These are phyloP conservation scores for Hirudinaria manillensis DNA, from an alignment of 2,888 invertebrate species.

Conservation along the genomic window DNA sequence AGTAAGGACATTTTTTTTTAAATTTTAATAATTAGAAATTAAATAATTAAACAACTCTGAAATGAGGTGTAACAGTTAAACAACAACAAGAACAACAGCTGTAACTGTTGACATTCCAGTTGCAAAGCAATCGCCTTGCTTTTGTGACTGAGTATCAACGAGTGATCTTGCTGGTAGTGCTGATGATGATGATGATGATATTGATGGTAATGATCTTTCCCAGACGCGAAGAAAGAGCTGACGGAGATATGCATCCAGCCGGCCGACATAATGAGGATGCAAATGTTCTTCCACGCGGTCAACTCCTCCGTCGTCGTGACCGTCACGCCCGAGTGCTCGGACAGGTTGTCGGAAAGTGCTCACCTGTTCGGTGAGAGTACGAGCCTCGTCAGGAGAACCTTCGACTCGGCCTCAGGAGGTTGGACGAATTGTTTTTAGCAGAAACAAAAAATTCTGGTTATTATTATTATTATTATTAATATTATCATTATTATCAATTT, in stretches of 20 bases:
- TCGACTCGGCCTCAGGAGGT: constrained; percentile 4
- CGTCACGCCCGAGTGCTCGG: constrained; percentile 6
- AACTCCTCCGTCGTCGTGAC: constrained; percentile 4
- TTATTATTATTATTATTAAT: background rate
- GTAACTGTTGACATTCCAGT: too few relatives aligned
- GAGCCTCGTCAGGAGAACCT: background rate
- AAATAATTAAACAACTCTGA: too few relatives aligned
- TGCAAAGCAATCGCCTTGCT: too few relatives aligned
- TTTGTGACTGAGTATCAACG: too few relatives aligned
- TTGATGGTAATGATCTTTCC: background rate
- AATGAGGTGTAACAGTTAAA: background rate
- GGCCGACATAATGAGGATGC: constrained; percentile 1
- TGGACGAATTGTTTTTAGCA: background rate
- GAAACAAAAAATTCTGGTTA: too few relatives aligned
- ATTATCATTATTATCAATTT: too few relatives aligned
- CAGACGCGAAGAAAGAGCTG: constrained; percentile 3
- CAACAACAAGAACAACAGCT: background rate
- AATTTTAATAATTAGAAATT: too few relatives aligned
- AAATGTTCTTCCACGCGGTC: background rate
- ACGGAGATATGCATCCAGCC: constrained; percentile 1
- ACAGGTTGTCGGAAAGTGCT: background rate
- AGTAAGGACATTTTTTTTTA: constrained; percentile 23
- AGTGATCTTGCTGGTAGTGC: too few relatives aligned
- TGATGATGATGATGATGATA: too few relatives aligned
- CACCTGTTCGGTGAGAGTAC: background rate